phyloP scores from a whole-genome alignment of 2,888 invertebrate species.

The Mongoloraphidia duomilia region DNA sequence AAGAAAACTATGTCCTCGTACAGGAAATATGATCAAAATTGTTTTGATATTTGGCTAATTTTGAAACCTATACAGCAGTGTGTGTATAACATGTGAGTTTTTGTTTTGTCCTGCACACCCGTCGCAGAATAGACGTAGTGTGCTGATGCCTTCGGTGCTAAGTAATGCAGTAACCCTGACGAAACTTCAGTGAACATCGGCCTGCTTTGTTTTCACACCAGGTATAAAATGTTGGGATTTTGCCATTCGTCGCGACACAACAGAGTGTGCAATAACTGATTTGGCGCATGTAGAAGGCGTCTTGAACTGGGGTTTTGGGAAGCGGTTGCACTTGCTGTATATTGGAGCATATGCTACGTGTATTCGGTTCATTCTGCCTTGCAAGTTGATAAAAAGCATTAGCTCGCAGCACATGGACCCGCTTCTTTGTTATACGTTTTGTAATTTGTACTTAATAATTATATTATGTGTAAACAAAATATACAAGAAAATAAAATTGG shows the following conservation, averaged over 20 bases:
- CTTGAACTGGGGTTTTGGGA: constrained; percentile 17
- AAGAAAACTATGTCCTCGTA: constrained; percentile 7
- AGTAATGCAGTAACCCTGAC: not conserved
- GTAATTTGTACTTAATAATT: constrained; percentile 11
- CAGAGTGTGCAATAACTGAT: constrained; percentile 16
- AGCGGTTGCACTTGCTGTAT: constrained; percentile 17
- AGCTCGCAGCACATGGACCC: constrained; percentile 14
- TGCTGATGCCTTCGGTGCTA: constrained; percentile 8
- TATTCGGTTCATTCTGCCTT: constrained; percentile 10
- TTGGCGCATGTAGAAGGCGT: constrained; percentile 17
- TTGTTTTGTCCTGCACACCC: constrained; percentile 17
- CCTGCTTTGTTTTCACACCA: constrained; percentile 14
- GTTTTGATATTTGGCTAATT: not conserved
- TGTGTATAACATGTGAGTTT: constrained; percentile 14
- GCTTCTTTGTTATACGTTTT: constrained; percentile 11
- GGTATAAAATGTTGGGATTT: constrained; percentile 14
- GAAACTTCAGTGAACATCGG: constrained; percentile 7
- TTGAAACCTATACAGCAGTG: constrained; percentile 12
- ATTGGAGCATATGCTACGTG: constrained; percentile 16
- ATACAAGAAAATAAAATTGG: no score
- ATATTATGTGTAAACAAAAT: no score
- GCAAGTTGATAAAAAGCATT: constrained; percentile 14
- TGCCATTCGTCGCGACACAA: constrained; percentile 12
- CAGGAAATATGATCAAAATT: constrained; percentile 4
- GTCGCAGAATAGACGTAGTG: constrained; percentile 15